phyloP scores from a whole-genome alignment of 2,888 invertebrate genomes.

The Nomada flava region DNA sequence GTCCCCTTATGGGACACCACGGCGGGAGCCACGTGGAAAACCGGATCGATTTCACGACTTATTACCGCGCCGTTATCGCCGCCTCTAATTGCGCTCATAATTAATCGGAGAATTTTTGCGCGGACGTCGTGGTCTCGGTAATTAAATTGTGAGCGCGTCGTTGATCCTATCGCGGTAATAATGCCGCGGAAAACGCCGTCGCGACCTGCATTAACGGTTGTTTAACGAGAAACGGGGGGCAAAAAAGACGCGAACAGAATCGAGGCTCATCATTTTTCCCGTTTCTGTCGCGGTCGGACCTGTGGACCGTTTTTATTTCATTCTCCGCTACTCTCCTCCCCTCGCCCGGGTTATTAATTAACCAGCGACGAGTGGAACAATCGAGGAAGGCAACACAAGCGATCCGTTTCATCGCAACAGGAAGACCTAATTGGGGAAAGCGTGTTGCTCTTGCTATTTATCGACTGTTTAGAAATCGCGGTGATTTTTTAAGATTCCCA shows the following conservation, averaged over 20 bases:
- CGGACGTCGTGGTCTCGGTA: conserved; percentile 27
- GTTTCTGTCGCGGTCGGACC: too few relatives aligned
- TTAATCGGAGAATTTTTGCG: conserved; percentile 52
- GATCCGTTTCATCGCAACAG: too few relatives aligned
- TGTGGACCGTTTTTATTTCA: background rate
- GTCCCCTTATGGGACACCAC: conserved; percentile 39
- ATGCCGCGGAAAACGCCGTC: conserved; percentile 36
- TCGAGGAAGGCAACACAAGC: too few relatives aligned
- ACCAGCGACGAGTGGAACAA: background rate
- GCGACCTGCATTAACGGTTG: conserved; percentile 2
- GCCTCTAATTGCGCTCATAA: conserved; percentile 59
- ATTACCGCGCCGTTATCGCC: conserved; percentile 53
- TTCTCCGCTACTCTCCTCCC: background rate
- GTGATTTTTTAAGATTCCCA: too few relatives aligned
- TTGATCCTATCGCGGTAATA: conserved; percentile 53
- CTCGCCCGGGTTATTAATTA: background rate
- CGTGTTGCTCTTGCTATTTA: too few relatives aligned
- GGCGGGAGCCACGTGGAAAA: conserved; percentile 13
- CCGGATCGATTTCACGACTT: conserved; percentile 58
- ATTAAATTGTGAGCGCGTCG: conserved; percentile 54
- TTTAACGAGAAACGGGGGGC: background rate
- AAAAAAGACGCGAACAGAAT: background rate
- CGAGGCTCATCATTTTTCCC: too few relatives aligned
- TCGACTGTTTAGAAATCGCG: too few relatives aligned
- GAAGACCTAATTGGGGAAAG: too few relatives aligned